Evolutionary conservation across 2,888 invertebrate species (phyloP), one percentile per base, ranked within the genome.

Genomic region (Eurytoma adleriae): DNA sequence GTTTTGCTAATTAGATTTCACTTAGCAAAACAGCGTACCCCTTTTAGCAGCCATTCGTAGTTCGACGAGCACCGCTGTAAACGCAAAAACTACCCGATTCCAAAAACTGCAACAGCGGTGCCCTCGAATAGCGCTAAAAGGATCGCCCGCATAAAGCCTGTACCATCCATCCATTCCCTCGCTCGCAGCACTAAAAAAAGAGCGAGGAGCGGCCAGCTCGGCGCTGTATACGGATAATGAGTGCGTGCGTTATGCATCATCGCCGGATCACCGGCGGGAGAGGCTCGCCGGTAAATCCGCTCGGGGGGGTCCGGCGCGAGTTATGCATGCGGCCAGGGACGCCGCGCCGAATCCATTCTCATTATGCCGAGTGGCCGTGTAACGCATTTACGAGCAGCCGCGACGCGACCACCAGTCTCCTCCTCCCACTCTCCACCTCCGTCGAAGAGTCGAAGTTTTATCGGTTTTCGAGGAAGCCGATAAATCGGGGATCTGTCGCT

Each of bases 221-320:
- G 5, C 4, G 54, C 54, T 10, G 3, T 16, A n/a, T n/a, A n/a
- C n/a, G 14, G 27, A 27, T 27, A 52, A 50, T 61, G 59, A 61
- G 61, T 27, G 59, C 70, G 3, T 56, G 56, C 48, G 59, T 71
- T 52, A 61, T 71, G 71, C 71, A 71, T 71, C 71, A 71, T 61
- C 61, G 61, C 24, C 52, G 61, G 71, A 61, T 71, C 71, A 71
- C 24, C 59, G 56, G 52, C 27, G 30, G 27, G 62, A 18, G 54
- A 14, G 54, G 54, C 3, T 16, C 50, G 12, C 14, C 4, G n/a
- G 40, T 40, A 59, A 66, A 66, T 66, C 27, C 66, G 3, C 66
- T 13, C n/a, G n/a, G 66, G n/a, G 64, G 66, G 7, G 20, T 2
- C 57, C 30, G n/a, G 10, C n/a, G 24, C 69, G 16, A 69, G 27